Evolutionary conservation across 2,113 vertebrate species (phyloP), one percentile per base, ranked within the genome.

Genomic region (Burhinus oedicnemus): DNA sequence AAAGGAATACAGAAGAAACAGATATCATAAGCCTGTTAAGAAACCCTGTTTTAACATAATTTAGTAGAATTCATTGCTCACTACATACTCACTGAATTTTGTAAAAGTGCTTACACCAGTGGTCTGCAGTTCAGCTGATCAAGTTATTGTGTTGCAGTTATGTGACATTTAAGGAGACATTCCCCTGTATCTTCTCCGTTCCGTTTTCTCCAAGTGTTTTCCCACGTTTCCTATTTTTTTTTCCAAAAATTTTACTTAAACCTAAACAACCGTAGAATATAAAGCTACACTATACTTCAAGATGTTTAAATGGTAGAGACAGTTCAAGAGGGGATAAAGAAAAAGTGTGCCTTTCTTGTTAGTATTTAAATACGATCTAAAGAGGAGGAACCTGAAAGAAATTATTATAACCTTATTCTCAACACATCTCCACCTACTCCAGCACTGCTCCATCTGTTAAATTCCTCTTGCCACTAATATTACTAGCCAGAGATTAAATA

Each of bases 401-500:
- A 60, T 79, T 57, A 36, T 68, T 94, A 45, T 26, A 84, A 65
- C 80, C 68, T 92, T 92, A 62, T 90, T 77, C 80, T 92, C 44
- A 83, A 29, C 45, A 71, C 2, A 1, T 61, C 61, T 94, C 77
- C 92, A 65, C 87, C 90, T 93, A 89, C 72, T 90, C 44, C 80
- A 96, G 57, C 40, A 38, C 42, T 87, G 71, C 25, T 34, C 44
- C 70, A n/a, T 79, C 69, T 89, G 80, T 80, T 94, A 84, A 96
- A 81, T 78, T 75, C 80, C 69, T 89, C 65, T 92, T 87, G 54
- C 74, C 52, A 83, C 65, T 91, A 76, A 29, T 89, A 87, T 44
- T 89, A 65, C 57, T 79, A 92, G 55, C 89, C 64, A 34, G 69
- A 83, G 84, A 96, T 94, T 95, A 94, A 97, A 83, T 85, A 89